Percentiles rank a stretch among this genome's conserved stretches.
Evolutionary conservation across 2,888 invertebrate genomes (phyloP).

Genomic region (Tinea semifulvella): DNA sequence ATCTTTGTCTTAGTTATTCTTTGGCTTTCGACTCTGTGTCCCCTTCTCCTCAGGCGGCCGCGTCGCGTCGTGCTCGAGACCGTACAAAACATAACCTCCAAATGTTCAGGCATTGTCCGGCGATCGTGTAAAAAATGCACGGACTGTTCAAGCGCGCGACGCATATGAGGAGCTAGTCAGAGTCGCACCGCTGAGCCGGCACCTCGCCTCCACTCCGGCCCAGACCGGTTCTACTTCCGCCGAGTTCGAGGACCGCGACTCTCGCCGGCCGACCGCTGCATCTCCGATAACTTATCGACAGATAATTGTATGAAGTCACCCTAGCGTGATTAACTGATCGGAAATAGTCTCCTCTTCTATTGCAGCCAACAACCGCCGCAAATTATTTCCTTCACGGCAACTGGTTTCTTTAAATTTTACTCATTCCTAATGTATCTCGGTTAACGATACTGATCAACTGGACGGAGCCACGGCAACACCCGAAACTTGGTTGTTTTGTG

Average conservation of each 20-base stretch:
- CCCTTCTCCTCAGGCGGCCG: background rate
- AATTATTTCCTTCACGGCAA: conserved; percentile 3
- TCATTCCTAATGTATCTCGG: conserved; percentile 16
- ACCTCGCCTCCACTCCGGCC: conserved; percentile 22
- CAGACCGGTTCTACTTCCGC: conserved; percentile 4
- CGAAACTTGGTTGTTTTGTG: conserved; percentile 11
- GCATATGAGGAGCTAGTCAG: conserved; percentile 33
- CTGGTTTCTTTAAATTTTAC: conserved; percentile 17
- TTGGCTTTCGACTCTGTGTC: background rate
- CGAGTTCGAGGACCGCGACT: conserved; percentile 20
- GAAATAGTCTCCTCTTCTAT: background rate
- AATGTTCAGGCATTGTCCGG: conserved; percentile 44
- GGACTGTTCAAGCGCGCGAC: conserved; percentile 11
- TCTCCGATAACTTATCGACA: conserved; percentile 55
- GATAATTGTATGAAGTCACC: conserved; percentile 62
- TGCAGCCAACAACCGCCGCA: conserved; percentile 15
- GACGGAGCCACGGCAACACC: no score
- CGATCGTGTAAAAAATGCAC: conserved; percentile 46
- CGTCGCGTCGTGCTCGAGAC: conserved; percentile 9
- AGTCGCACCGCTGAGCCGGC: conserved; percentile 34
- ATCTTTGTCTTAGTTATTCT: background rate
- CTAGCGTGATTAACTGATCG: background rate
- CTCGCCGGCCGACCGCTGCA: conserved; percentile 3
- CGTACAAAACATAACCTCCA: conserved; percentile 54
- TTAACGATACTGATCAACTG: conserved; percentile 8